Conservation (phyloP, 2,113 vertebrate species). For the Ctenodactylus gundi region DNA sequence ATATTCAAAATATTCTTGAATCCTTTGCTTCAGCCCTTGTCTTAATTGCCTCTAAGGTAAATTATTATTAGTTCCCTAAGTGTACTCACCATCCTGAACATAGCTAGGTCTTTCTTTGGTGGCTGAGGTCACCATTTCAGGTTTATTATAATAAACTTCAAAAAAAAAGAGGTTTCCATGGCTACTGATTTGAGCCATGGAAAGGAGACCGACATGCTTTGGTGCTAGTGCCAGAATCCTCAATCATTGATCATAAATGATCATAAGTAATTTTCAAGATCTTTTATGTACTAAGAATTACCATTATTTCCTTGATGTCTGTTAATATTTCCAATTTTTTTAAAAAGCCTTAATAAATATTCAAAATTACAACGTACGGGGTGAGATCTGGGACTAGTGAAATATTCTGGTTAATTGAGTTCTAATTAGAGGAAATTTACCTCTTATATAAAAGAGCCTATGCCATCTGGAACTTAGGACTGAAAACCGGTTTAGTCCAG, state of each 20-base stretch:
- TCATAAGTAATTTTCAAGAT: constrained; percentile 32
- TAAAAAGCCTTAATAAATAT: background rate
- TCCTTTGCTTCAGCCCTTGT: constrained; percentile 10
- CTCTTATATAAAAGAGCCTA: background rate
- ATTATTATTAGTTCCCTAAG: constrained; percentile 22
- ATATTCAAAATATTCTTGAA: constrained; percentile 36
- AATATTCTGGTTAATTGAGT: background rate
- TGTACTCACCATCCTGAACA: constrained; percentile 25
- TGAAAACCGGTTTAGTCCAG: no score
- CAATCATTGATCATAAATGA: constrained; percentile 39
- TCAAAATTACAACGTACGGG: background rate
- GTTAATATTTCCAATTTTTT: constrained; percentile 43
- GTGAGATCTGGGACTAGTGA: background rate
- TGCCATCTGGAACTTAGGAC: no score
- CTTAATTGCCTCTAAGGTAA: constrained; percentile 28
- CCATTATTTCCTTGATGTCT: constrained; percentile 28
- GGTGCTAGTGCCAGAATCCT: constrained; percentile 36
- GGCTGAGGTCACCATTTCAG: constrained; percentile 54
- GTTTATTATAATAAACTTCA: constrained; percentile 63
- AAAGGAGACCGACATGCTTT: constrained; percentile 35
- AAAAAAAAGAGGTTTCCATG: constrained; percentile 66
- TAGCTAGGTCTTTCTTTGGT: constrained; percentile 35
- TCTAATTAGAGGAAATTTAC: background rate
- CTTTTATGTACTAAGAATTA: constrained; percentile 19
- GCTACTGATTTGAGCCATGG: constrained; percentile 53